These are phyloP conservation scores for Porites evermanni DNA, from an alignment of 92 coral and sea anemone species.

Conservation along the genomic window DNA sequence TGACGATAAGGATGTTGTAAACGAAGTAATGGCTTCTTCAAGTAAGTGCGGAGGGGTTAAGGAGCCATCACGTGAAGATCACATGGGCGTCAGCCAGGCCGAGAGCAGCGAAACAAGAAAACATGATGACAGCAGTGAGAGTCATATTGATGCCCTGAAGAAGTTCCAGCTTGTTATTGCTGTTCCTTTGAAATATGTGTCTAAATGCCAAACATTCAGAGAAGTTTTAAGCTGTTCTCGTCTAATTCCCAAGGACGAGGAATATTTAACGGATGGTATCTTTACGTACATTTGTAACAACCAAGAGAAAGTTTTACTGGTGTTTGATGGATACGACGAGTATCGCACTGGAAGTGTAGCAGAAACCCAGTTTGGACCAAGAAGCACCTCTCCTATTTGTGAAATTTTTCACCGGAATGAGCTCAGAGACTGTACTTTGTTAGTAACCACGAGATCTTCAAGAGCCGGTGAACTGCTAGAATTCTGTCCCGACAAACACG, in stretches of 20 bases:
- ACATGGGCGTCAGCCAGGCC: too few species aligned
- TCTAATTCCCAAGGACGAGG: conserved; percentile 8
- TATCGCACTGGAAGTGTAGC: neutral
- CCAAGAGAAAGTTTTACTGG: neutral
- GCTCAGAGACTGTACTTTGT: conserved; percentile 5
- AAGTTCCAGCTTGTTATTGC: conserved; percentile 27
- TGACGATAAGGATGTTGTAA: neutral
- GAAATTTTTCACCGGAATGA: conserved; percentile 2
- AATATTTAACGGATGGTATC: neutral
- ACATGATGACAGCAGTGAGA: neutral
- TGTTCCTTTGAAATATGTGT: neutral
- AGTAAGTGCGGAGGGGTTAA: neutral
- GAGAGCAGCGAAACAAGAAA: too few species aligned
- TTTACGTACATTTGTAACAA: neutral
- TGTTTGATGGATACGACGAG: conserved; percentile 38
- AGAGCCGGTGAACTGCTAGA: conserved; percentile 15
- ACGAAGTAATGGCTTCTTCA: too few species aligned
- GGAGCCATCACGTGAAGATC: neutral
- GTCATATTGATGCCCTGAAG: neutral
- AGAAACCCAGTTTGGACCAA: neutral
- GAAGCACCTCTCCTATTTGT: neutral
- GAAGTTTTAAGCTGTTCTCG: neutral
- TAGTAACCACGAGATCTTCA: conserved; percentile 29
- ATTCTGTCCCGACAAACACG: conserved; percentile 12
- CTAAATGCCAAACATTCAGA: neutral